Conservation (phyloP, 2,888 invertebrate species). For the Loripinus fragilis region DNA sequence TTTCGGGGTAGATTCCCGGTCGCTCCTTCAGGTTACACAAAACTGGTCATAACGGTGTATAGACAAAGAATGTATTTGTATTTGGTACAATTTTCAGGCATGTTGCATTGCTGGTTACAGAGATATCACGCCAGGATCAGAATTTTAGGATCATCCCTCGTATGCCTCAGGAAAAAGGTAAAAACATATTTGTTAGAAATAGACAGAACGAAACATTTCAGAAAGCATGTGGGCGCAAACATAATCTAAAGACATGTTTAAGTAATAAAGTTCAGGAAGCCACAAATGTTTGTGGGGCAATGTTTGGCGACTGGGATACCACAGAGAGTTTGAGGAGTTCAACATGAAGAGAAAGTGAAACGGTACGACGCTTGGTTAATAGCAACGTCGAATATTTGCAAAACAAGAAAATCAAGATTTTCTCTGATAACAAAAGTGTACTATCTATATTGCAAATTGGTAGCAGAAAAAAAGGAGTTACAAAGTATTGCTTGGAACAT, state of each 20-base stretch:
- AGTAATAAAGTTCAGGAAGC: neutral
- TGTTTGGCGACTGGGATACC: neutral
- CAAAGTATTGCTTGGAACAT: conserved; percentile 4
- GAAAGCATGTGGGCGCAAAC: too few relatives aligned
- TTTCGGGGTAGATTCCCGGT: too few relatives aligned
- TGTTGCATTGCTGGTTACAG: too few relatives aligned
- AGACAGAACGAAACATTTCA: conserved; percentile 14
- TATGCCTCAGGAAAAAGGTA: neutral
- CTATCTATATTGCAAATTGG: neutral
- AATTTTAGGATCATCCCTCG: too few relatives aligned
- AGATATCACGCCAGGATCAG: too few relatives aligned
- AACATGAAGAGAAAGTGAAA: neutral
- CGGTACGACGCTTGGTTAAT: neutral
- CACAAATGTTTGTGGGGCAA: neutral
- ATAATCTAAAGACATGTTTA: too few relatives aligned
- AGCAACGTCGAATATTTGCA: neutral
- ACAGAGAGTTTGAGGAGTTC: neutral
- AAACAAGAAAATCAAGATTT: neutral
- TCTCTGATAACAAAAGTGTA: neutral
- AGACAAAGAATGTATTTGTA: too few relatives aligned
- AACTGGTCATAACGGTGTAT: too few relatives aligned
- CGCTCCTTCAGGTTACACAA: too few relatives aligned
- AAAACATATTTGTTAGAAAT: neutral
- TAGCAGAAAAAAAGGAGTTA: neutral
- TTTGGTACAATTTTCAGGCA: too few relatives aligned